Base-by-base conservation (phyloP, 2,113 vertebrate genomes). In the Crypturellus undulatus region DNA sequence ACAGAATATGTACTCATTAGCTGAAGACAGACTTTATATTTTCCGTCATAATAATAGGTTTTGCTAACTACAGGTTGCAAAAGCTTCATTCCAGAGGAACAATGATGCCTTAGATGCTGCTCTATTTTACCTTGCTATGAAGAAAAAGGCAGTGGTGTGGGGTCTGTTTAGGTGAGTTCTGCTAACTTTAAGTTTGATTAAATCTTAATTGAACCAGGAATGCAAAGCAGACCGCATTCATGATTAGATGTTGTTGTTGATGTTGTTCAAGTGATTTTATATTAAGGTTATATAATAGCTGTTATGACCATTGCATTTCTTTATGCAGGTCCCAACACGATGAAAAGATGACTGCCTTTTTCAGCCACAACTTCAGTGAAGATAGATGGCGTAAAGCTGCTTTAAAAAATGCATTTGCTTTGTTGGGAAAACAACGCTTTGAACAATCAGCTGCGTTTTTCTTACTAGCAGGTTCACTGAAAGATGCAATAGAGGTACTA, bases 131-230 rank as follows among this genome's bases (percentile, higher is more conserved):
- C 98, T 99, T 95, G 98, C 99, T 54, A 99, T 99, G 99, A 99
- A 99, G 98, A 99, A 99, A 96, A 99, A 99, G 92, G 99, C 99
- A 38, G 99, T 99, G 45, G 98, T 99, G 17, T 99, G 99, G 99
- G 99, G 99, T 47, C 97, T 99, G 13, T 99, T 99, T 97, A 98
- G 99, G 99, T 99, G 93, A 96, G 87, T 92, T 90, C 30, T 72
- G 34, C 77, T 72, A 59, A 71, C 34, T 78, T 9, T 32, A 42
- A 85, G 22, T 58, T 78, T 76, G 36, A 60, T 73, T 42, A 71
- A 67, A 34, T 58, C 47, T 40, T 60, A 80, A 64, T n/a, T 88
- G 86, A 94, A 65, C 24, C 8, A 76, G 75, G 40, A 89, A 67
- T 64, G 52, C 76, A 78, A 81, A 86, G 63, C 26, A 60, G 49